Base-by-base conservation (phyloP, 2,888 invertebrate species). In the Cantharis flavilabris region DNA sequence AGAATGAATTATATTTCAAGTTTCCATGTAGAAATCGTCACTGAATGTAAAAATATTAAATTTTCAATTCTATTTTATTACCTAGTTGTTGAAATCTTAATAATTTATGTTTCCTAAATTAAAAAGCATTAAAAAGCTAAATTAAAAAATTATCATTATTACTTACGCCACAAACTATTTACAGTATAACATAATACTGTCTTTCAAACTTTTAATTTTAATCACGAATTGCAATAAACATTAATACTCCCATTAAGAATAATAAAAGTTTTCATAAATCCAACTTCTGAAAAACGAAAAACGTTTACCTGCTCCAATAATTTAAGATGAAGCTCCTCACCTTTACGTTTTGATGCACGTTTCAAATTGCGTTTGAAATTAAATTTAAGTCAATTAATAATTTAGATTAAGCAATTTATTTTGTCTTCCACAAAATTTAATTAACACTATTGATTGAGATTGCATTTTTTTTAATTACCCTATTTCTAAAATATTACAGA, bases 31-130 rank as follows among this genome's bases (percentile, higher is more conserved):
- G 49, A 76, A 79, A 72, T 72, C 79, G 72, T 76, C 76, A 76
- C 79, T 77, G 78, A 70, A 75, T 78, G 75, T 75, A 79, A 76
- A 76, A 79, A 80, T 80, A 76, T 79, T 77, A 77, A 77, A 73
- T 72, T 70, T 64, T 72, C 71, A 75, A 74, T 76, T 79, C 73
- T 72, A 71, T 79, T 78, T 80, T 79, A 77, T 75, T 71, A 26
- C 26, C 26, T 26, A 75, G 65, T 72, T 71, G 75, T 49, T 16
- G 28, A 67, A 67, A 67, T 26, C 13, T 23, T 16, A 65, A 62
- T 73, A 33, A 33, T 33, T 33, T 13, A 33, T 33, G n/a, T 49
- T 49, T n/a, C 0, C 7, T 9, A 49, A 49, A 49, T 49, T 49
- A 49, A 26, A 26, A 26, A 26, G 9, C 26, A 1, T 9, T 26